Evolutionary conservation across 53 echinoderm and acorn worm species (phyloP), one percentile per base, ranked within the genome.

Genomic region (Astropecten irregularis): DNA sequence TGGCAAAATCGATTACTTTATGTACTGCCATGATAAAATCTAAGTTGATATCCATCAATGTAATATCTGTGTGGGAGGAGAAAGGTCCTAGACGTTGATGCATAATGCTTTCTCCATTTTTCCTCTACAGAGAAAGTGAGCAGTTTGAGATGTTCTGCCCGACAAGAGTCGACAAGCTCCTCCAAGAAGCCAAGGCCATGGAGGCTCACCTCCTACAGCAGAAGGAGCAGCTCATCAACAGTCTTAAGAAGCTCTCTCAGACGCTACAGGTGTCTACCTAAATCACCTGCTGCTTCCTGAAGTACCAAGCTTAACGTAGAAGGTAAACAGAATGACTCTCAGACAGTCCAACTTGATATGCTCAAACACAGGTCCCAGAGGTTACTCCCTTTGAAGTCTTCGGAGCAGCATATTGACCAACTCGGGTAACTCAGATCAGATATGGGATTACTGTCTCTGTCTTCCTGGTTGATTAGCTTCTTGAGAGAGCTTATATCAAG

Each of bases 131-230:
- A 36, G 95, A 95, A 46, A 95, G 93, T 77, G 92, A 93, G 69
- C 76, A 93, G 64, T 95, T 95, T 88, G 95, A 95, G 67, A 47
- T 71, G 35, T 68, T 90, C 42, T 90, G 95, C 20, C 91, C 91
- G 0, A 86, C 73, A 11, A 82, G 88, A 23, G 84, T 95, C 15
- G 89, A 93, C 30, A 93, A 91, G 77, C 69, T 95, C 3, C 89
- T 95, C 0, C 82, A 76, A 40, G 93, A 95, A 40, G 95, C 95
- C 14, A 88, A 66, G 26, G 88, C 93, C 4, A 50, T 93, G 72
- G 95, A 95, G 82, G 82, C 71, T 27, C 82, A 86, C 27, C 72
- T 95, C 16, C 58, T 90, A 2, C 40, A 90, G 14, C 85, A 92
- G 92, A 95, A 95, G 53, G 86, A 95, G 36, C 77, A 90, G 81